A percentile compares a stretch with the other conserved stretches of the same genome.
These are phyloP conservation scores for Allobates femoralis DNA, from an alignment of 2,797 vertebrate species.

Conservation along the genomic window DNA sequence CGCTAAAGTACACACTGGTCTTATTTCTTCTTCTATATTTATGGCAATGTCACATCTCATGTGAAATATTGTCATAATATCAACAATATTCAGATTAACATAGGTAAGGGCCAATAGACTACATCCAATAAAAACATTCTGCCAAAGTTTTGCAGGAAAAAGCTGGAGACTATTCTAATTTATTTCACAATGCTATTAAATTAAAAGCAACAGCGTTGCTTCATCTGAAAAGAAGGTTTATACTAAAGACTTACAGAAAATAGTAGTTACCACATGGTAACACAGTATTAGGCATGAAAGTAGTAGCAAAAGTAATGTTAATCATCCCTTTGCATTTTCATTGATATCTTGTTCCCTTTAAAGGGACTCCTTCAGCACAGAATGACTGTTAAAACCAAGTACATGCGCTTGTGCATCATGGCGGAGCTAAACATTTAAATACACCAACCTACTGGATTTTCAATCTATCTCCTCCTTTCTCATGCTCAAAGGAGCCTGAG, in stretches of 20 bases:
- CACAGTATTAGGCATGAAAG: background rate
- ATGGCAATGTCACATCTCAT: background rate
- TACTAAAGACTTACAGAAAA: background rate
- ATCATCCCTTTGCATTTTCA: too few relatives aligned
- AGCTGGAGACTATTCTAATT: conserved; percentile 1
- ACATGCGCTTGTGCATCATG: too few relatives aligned
- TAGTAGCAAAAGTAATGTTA: background rate
- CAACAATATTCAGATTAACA: conserved; percentile 12
- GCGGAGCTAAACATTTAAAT: too few relatives aligned
- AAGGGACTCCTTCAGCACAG: too few relatives aligned
- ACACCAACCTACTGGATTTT: too few relatives aligned
- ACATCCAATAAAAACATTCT: conserved; percentile 20
- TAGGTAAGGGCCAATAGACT: conserved; percentile 17
- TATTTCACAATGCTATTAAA: conserved; percentile 5
- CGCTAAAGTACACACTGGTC: background rate
- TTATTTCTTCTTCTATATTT: conserved; percentile 18
- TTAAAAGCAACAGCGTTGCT: background rate
- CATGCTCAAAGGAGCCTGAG: too few relatives aligned
- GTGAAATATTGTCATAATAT: conserved; percentile 35
- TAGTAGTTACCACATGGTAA: background rate
- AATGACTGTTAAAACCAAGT: too few relatives aligned
- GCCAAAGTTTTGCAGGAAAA: conserved; percentile 22
- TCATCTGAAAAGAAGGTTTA: background rate
- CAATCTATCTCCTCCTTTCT: too few relatives aligned
- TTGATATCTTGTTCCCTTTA: too few relatives aligned